Evolutionary conservation across 1,140 invertebrate species (phyloP), one percentile per base, ranked within the genome.

Genomic region (Cotesia glomerata): DNA sequence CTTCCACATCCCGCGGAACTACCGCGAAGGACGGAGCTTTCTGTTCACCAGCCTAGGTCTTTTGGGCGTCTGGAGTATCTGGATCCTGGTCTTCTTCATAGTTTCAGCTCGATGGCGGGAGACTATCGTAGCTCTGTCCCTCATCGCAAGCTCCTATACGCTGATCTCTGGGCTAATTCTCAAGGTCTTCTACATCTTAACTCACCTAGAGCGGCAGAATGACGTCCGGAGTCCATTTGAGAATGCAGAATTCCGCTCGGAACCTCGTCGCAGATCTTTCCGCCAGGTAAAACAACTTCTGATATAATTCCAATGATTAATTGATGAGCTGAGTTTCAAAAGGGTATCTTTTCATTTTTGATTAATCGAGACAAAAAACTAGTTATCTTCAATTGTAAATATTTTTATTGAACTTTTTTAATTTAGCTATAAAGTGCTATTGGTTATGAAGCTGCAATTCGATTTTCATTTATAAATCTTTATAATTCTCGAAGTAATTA

Each of bases 1-100:
- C 36, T 78, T 85, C 11, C 86, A 86, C 49, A 87, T 89, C 14
- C 88, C 86, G 45, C 85, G 90, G 35, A 91, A 92, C 80, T 90
- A 91, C 77, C 85, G 85, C 4, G 91, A 92, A 74, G 90, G 90
- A 4, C 85, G 87, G 32, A 88, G 89, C n/a, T 89, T 91, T 74
- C 87, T 90, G 35, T 81, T 87, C 0, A 88, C 87, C 0, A 85
- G 85, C 3, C 83, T 89, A 56, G 80, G 88, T 1, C 79, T 88
- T 11, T 64, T 88, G 89, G 75, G 88, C 3, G 78, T 85, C 8
- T 91, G 90, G 90, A 66, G 88, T 2, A 77, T 86, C 5, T 91
- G 90, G 90, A 72, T 89, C 1, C 85, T 86, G 3, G 87, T 84
- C n/a, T 88, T 89, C 71, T 75, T 88, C 34, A 62, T 88, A 2